A percentile compares a stretch with the other conserved stretches of the same genome.
These are phyloP conservation scores for Clarias fuscus DNA, from an alignment of 2,797 vertebrate species.

Conservation along the genomic window DNA sequence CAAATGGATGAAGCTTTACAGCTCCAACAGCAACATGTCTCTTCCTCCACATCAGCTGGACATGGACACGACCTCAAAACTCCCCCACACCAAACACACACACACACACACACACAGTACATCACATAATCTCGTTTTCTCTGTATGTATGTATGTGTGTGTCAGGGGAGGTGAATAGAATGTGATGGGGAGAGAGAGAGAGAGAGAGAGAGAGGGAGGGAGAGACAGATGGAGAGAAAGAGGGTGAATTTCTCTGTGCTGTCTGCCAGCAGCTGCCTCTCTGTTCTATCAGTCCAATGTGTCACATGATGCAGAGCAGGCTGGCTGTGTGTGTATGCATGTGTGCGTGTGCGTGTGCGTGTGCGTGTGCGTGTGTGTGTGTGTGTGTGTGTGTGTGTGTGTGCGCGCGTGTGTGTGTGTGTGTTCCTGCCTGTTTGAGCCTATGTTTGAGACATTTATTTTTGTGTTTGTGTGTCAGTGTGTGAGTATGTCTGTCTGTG, in stretches of 20 bases:
- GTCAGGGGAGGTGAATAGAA: constrained; percentile 45
- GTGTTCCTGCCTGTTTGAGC: constrained; percentile 26
- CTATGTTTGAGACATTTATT: constrained; percentile 34
- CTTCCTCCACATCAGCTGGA: constrained; percentile 10
- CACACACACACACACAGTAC: not conserved
- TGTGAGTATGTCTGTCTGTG: constrained; percentile 36
- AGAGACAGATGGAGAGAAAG: constrained; percentile 49
- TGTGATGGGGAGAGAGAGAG: constrained; percentile 42
- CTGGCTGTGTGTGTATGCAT: constrained; percentile 3
- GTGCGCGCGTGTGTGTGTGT: constrained; percentile 16
- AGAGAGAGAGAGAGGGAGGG: constrained; percentile 47
- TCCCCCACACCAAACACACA: not conserved
- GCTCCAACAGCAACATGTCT: not conserved
- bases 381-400: not conserved
- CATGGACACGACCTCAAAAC: not conserved
- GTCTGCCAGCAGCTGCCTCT: constrained; percentile 30
- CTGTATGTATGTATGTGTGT: constrained; percentile 17
- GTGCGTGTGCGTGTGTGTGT: constrained; percentile 12
- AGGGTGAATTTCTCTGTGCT: constrained; percentile 18
- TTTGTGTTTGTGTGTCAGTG: constrained; percentile 30
- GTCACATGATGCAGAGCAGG: constrained; percentile 36
- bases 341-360: not conserved
- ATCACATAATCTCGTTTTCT: not conserved
- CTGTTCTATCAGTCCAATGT: constrained; percentile 36
- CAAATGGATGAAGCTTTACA: not conserved